These are phyloP conservation scores for Synodontis membranacea DNA, from an alignment of 2,113 vertebrate genomes.

Conservation along the genomic window DNA sequence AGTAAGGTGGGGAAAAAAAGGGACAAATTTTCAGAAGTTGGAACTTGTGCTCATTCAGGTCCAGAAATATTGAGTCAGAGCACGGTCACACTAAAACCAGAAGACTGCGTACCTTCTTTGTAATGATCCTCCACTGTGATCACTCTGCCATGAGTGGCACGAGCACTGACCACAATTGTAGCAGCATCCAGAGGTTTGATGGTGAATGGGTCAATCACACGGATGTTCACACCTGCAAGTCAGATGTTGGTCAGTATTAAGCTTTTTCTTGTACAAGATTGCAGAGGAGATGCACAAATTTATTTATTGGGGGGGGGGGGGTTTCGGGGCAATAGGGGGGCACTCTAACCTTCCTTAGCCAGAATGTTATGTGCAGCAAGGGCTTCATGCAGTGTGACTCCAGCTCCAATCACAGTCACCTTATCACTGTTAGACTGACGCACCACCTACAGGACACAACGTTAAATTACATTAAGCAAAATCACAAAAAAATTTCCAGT, in stretches of 20 bases:
- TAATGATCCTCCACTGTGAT: constrained; percentile 89
- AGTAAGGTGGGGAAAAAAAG: not conserved
- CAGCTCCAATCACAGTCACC: constrained; percentile 82
- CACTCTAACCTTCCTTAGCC: constrained; percentile 72
- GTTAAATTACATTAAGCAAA: not conserved
- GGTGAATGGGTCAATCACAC: constrained; percentile 85
- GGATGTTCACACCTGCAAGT: constrained; percentile 72
- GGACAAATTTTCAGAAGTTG: not conserved
- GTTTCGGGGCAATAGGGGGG: too few relatives aligned
- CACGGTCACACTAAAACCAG: not conserved
- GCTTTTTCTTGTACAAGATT: not conserved
- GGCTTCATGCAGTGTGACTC: constrained; percentile 83
- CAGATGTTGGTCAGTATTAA: not conserved
- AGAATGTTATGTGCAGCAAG: constrained; percentile 77
- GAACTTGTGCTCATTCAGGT: not conserved
- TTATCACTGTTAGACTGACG: constrained; percentile 72
- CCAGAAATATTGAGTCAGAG: not conserved
- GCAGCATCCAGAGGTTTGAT: constrained; percentile 83
- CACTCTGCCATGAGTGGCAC: constrained; percentile 75
- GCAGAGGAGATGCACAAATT: too few relatives aligned
- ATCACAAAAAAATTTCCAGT: not conserved
- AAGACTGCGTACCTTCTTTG: constrained; percentile 74
- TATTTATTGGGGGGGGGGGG: too few relatives aligned
- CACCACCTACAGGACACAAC: constrained; percentile 72
- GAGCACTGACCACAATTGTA: constrained; percentile 78